Evolutionary conservation across 1,140 invertebrate species (phyloP).

Genomic region (Formica exsecta): DNA sequence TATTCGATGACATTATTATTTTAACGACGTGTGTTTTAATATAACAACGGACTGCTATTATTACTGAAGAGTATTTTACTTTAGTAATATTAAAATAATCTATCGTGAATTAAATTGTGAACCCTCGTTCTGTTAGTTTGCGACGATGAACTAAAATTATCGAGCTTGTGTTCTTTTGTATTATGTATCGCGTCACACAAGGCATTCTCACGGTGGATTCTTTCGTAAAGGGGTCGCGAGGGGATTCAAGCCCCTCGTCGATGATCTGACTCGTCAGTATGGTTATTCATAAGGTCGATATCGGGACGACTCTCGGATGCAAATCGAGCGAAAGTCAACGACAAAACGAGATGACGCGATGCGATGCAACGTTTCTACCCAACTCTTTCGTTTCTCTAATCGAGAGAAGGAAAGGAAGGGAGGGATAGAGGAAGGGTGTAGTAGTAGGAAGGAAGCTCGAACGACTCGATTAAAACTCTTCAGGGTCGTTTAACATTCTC

Average conservation of each 20-base stretch:
- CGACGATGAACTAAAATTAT: slow-evolving; percentile 5
- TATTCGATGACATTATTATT: neutral
- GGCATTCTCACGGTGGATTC: slow-evolving; percentile 65
- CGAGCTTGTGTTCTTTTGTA: neutral
- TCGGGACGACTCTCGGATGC: slow-evolving; percentile 66
- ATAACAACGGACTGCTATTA: neutral
- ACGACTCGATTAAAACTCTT: slow-evolving; percentile 67
- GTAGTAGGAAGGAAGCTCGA: slow-evolving; percentile 29
- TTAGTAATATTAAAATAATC: too few relatives aligned
- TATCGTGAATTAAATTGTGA: neutral
- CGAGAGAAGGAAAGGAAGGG: neutral
- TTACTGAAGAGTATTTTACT: neutral
- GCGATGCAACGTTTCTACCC: slow-evolving; percentile 36
- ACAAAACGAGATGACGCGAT: slow-evolving; percentile 43
- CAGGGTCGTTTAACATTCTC: slow-evolving; percentile 59
- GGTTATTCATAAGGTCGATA: slow-evolving; percentile 75
- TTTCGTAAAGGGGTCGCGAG: slow-evolving; percentile 60
- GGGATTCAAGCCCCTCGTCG: slow-evolving; percentile 44
- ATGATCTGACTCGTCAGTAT: slow-evolving; percentile 51
- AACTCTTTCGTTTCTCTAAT: slow-evolving; percentile 37
- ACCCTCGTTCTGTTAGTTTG: neutral
- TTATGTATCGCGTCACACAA: slow-evolving; percentile 8
- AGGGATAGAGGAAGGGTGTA: neutral
- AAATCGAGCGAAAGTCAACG: slow-evolving; percentile 76
- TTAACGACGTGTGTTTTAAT: neutral